Conservation (phyloP, 2,113 vertebrate species). For the Chionomys nivalis region DNA sequence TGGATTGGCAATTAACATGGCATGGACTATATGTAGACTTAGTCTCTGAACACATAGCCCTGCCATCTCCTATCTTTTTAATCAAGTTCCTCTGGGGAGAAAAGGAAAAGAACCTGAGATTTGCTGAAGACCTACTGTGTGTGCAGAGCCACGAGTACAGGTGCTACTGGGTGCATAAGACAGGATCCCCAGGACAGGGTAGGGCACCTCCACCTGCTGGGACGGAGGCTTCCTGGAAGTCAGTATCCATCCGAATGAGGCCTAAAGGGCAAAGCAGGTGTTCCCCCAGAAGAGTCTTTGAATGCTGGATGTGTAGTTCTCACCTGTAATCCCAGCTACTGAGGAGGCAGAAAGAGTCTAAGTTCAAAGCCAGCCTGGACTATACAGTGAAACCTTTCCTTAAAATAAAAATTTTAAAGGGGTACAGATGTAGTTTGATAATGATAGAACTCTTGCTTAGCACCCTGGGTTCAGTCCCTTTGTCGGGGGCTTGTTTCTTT, state of each 20-base stretch:
- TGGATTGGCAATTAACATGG: neutral
- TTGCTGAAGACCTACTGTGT: neutral
- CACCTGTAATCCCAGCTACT: neutral
- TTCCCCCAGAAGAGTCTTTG: neutral
- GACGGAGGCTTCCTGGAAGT: neutral
- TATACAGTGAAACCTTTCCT: neutral
- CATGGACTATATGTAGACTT: neutral
- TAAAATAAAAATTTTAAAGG: neutral
- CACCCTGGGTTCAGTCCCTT: neutral
- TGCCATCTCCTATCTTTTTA: neutral
- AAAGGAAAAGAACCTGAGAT: neutral
- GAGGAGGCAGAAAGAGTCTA: neutral
- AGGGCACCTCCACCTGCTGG: neutral
- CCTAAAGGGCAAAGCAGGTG: slow-evolving; percentile 11
- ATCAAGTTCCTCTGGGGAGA: neutral
- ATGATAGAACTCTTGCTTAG: neutral
- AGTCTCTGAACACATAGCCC: neutral
- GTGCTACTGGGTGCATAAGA: neutral
- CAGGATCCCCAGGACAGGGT: neutral
- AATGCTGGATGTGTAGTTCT: neutral
- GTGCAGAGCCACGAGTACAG: neutral
- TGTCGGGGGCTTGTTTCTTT: neutral
- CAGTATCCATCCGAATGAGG: neutral
- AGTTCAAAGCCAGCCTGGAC: neutral
- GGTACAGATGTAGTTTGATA: neutral